Conservation (phyloP, 2,888 invertebrate species). For the Drosophila diplacantha region DNA sequence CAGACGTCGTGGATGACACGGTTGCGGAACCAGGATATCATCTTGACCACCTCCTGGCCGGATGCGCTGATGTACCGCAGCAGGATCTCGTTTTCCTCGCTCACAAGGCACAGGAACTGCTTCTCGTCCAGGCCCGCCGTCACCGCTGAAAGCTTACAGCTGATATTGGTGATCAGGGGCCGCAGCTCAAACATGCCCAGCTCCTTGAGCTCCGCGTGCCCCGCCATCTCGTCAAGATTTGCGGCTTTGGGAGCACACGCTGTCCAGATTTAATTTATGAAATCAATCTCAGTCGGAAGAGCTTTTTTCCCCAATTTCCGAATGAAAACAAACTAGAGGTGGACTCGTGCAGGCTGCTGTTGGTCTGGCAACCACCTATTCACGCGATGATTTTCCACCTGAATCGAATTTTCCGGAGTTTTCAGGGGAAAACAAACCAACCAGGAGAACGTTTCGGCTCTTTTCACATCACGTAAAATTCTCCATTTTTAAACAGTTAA, state of each 20-base stretch:
- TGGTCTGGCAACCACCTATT: conserved; percentile 13
- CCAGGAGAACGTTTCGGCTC: background rate
- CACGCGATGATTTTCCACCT: conserved; percentile 6
- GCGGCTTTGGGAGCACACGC: conserved; percentile 29
- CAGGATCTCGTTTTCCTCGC: conserved; percentile 77
- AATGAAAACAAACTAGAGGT: conserved; percentile 29
- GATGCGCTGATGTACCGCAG: conserved; percentile 74
- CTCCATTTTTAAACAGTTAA: too few relatives aligned
- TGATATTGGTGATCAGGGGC: conserved; percentile 76
- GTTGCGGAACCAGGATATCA: conserved; percentile 76
- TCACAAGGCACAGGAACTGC: conserved; percentile 76
- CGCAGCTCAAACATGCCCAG: conserved; percentile 75
- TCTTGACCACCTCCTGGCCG: conserved; percentile 75
- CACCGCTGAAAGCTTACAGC: conserved; percentile 76
- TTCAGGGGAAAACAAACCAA: background rate
- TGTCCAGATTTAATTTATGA: conserved; percentile 36
- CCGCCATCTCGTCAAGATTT: conserved; percentile 52
- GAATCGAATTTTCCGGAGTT: background rate
- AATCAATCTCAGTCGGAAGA: conserved; percentile 38
- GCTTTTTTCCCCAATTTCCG: conserved; percentile 19
- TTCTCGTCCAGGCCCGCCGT: conserved; percentile 74
- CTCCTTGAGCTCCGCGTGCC: conserved; percentile 66
- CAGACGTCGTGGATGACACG: conserved; percentile 83
- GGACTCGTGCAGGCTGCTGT: conserved; percentile 1
- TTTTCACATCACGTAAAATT: background rate